These are phyloP conservation scores for Drosophila nr. medialis DNA, from an alignment of 2,888 invertebrate genomes.

Conservation along the genomic window DNA sequence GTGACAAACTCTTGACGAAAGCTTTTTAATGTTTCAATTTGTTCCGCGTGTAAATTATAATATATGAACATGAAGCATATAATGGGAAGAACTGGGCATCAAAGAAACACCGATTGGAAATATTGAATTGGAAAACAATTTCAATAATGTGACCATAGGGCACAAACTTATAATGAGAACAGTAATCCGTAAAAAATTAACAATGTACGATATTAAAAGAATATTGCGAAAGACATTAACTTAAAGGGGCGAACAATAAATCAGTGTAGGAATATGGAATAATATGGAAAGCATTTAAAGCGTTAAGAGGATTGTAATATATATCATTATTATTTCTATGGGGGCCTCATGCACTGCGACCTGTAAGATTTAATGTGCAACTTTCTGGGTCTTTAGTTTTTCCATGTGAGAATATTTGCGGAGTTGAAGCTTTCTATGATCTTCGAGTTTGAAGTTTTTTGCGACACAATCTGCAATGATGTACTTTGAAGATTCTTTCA, in stretches of 20 bases:
- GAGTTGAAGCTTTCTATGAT: neutral
- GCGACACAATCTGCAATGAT: neutral
- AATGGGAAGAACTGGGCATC: neutral
- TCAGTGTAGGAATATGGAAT: neutral
- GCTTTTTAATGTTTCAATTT: slow-evolving; percentile 3
- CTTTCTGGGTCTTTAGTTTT: neutral
- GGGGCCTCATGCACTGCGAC: neutral
- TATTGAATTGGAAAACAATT: too few relatives aligned
- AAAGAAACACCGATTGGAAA: neutral
- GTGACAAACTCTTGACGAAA: slow-evolving; percentile 2
- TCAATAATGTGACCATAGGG: neutral
- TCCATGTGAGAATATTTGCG: neutral
- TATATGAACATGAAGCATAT: neutral
- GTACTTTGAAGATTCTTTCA: neutral
- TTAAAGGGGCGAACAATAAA: neutral
- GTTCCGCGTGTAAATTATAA: neutral
- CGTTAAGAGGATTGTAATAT: neutral
- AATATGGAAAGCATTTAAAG: too few relatives aligned
- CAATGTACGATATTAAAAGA: neutral
- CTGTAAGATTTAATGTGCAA: neutral
- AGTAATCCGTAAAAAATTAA: neutral
- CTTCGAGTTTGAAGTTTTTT: too few relatives aligned
- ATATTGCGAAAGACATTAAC: neutral
- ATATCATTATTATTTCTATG: neutral
- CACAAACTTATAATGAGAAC: neutral